These are phyloP conservation scores for Chroicocephalus ridibundus DNA, from an alignment of 2,113 vertebrate genomes.

Conservation along the genomic window DNA sequence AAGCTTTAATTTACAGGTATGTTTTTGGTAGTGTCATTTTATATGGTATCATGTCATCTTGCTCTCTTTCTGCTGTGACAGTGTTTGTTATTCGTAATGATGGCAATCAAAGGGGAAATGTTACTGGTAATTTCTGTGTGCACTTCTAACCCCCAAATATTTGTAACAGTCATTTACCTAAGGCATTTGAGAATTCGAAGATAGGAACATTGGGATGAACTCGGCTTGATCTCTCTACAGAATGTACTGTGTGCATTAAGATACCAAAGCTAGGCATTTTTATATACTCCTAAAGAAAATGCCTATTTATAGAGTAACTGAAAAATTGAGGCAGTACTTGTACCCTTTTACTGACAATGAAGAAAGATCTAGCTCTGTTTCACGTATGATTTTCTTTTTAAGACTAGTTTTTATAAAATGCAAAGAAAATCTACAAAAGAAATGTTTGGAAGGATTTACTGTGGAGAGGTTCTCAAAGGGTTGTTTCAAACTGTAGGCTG, in stretches of 20 bases:
- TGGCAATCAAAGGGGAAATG: conserved; percentile 52
- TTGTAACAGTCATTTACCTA: conserved; percentile 22
- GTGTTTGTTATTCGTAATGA: conserved; percentile 45
- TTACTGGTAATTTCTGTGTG: conserved; percentile 37
- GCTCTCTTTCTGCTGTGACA: conserved; percentile 17
- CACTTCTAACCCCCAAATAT: conserved; percentile 33
- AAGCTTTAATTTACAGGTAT: conserved; percentile 30
- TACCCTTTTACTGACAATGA: neutral
- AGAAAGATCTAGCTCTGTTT: neutral
- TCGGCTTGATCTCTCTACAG: conserved; percentile 13
- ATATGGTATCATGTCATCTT: neutral
- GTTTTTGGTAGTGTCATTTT: neutral
- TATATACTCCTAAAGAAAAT: neutral
- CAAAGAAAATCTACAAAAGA: neutral
- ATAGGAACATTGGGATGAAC: neutral
- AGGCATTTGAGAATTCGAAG: neutral
- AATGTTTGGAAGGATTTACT: neutral
- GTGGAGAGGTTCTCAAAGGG: neutral
- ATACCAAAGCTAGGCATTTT: neutral
- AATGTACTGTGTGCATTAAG: neutral
- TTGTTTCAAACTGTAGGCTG: neutral
- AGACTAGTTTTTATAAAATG: neutral
- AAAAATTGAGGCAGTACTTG: neutral
- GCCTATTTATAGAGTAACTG: neutral
- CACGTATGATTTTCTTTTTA: neutral